These are phyloP conservation scores for Macrosteles quadrilineatus DNA, from an alignment of 1,140 invertebrate genomes.

Conservation along the genomic window DNA sequence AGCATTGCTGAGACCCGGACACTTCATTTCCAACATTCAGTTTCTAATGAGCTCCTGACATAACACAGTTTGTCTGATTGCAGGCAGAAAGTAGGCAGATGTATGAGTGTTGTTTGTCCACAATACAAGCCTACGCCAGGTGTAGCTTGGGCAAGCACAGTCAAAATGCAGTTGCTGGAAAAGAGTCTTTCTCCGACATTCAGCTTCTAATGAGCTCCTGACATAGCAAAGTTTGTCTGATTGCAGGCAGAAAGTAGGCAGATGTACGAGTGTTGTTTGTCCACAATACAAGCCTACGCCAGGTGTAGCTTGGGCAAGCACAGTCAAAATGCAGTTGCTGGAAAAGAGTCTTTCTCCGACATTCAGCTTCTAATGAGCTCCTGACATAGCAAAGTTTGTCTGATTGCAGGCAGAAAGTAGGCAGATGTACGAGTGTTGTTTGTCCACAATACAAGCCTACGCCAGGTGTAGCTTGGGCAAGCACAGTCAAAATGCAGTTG, in stretches of 20 bases:
- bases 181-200: conserved; percentile 74
- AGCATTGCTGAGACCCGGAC: too few species aligned
- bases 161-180: conserved; percentile 61
- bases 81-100: conserved; percentile 59
- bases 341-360: conserved; percentile 74
- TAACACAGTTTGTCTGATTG: too few species aligned
- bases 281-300: conserved; percentile 70
- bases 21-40: conserved; percentile 69
- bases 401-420: conserved; percentile 59
- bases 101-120: conserved; percentile 62
- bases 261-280: conserved; percentile 64
- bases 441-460: conserved; percentile 69
- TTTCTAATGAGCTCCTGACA: conserved; percentile 69
- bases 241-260: conserved; percentile 57
- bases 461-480: conserved; percentile 63
- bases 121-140: conserved; percentile 72
- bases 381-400: conserved; percentile 67
- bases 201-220: conserved; percentile 68
- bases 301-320: conserved; percentile 60
- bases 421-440: conserved; percentile 62
- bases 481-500: conserved; percentile 57
- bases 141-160: conserved; percentile 59
- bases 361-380: conserved; percentile 69
- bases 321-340: conserved; percentile 58
- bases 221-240: too few species aligned